A percentile compares a stretch with the other conserved stretches of the same genome.
Conservation (phyloP, 2,113 vertebrate genomes). For the Haemorhous mexicanus region DNA sequence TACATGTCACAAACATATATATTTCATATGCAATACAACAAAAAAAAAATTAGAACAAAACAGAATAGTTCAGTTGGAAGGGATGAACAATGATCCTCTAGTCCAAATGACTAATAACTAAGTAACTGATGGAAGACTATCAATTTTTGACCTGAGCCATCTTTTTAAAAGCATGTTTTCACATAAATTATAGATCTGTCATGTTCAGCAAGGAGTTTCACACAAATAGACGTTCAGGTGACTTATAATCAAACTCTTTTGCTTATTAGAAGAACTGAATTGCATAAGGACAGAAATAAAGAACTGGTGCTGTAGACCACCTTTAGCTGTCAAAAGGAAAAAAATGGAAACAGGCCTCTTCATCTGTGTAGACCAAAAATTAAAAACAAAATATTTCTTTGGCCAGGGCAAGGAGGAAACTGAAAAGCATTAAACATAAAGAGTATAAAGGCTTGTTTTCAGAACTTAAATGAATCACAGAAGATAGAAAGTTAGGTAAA, state of each 20-base stretch:
- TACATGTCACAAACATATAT: neutral
- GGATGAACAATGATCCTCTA: neutral
- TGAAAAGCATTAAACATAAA: neutral
- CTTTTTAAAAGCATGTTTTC: neutral
- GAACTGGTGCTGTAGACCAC: neutral
- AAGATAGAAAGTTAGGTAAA: neutral
- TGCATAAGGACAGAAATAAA: neutral
- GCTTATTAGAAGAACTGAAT: neutral
- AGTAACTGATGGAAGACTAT: neutral
- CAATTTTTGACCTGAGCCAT: neutral
- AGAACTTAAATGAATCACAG: neutral
- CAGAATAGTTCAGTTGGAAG: neutral
- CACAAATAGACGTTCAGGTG: neutral
- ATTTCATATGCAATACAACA: neutral
- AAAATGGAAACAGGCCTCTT: neutral
- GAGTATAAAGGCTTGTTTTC: neutral
- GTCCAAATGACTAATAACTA: neutral
- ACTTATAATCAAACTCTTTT: neutral
- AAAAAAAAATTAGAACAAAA: neutral
- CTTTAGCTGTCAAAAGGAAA: neutral
- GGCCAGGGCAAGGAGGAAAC: rapidly evolving
- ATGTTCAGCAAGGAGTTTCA: neutral
- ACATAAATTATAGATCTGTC: neutral
- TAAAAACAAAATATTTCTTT: neutral
- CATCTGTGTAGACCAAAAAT: neutral